Conservation (phyloP, 2,888 invertebrate genomes). For the Volucella zonaria region DNA sequence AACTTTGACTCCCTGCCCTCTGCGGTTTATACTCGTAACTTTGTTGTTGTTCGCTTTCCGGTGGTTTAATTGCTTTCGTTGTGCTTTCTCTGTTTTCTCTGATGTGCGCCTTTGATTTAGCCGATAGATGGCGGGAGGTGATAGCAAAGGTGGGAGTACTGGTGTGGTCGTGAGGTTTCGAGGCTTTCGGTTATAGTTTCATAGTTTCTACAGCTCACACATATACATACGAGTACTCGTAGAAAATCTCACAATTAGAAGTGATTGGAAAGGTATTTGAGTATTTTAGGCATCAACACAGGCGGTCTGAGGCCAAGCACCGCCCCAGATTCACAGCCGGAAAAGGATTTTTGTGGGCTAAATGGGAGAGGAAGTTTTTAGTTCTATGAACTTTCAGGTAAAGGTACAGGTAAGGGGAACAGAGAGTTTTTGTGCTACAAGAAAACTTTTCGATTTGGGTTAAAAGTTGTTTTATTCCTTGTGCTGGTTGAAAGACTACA, state of each 20-base stretch:
- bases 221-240: neutral
- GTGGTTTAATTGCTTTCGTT: slow-evolving; percentile 73
- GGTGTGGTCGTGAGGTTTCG: slow-evolving; percentile 47
- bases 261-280: slow-evolving; percentile 72
- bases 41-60: slow-evolving; percentile 54
- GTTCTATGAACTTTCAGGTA: neutral
- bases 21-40: slow-evolving; percentile 73
- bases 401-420: neutral
- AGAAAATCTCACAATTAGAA: slow-evolving; percentile 26
- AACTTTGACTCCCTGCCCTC: slow-evolving; percentile 60
- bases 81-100: slow-evolving; percentile 59
- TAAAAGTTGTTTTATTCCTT: slow-evolving; percentile 56
- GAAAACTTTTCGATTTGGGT: slow-evolving; percentile 70
- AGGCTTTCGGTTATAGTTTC: slow-evolving; percentile 58
- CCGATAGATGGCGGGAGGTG: neutral
- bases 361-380: slow-evolving; percentile 39
- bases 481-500: neutral
- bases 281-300: neutral
- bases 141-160: neutral
- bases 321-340: no score
- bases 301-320: neutral
- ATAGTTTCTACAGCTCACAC: slow-evolving; percentile 45
- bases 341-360: slow-evolving; percentile 52
- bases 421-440: slow-evolving; percentile 51
- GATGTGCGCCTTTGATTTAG: slow-evolving; percentile 59